Conservation (phyloP, 2,888 invertebrate species). For the Thecocarcelia acutangulata region DNA sequence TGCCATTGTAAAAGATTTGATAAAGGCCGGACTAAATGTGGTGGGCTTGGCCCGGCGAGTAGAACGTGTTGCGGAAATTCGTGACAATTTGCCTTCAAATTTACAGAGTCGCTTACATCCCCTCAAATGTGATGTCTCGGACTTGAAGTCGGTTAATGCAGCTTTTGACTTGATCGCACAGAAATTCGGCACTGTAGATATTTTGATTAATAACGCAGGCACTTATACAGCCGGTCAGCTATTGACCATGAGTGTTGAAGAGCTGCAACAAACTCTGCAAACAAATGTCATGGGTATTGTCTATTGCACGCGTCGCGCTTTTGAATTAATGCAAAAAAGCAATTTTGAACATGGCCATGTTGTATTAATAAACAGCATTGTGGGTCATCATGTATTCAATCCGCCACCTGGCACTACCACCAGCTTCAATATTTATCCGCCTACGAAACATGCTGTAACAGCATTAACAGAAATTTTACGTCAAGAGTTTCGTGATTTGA, state of each 20-base stretch:
- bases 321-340: conserved; percentile 82
- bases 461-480: conserved; percentile 77
- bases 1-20: conserved; percentile 81
- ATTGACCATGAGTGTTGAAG: conserved; percentile 69
- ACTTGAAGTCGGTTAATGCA: conserved; percentile 83
- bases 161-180: conserved; percentile 83
- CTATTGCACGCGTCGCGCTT: conserved; percentile 82
- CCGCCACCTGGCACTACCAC: conserved; percentile 74
- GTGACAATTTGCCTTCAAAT: conserved; percentile 70
- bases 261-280: conserved; percentile 79
- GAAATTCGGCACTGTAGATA: conserved; percentile 83
- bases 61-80: conserved; percentile 80
- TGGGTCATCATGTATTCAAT: conserved; percentile 76
- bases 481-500: conserved; percentile 76
- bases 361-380: conserved; percentile 81
- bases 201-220: conserved; percentile 84
- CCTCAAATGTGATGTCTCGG: conserved; percentile 82
- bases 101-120: conserved; percentile 77
- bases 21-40: conserved; percentile 83
- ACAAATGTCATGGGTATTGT: conserved; percentile 82
- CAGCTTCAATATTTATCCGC: conserved; percentile 77
- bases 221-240: conserved; percentile 71
- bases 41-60: conserved; percentile 83
- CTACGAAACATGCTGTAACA: conserved; percentile 77
- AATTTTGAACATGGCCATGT: conserved; percentile 80